phyloP scores from a whole-genome alignment of 2,113 vertebrate genomes.

The Aspiorhynchus laticeps region DNA sequence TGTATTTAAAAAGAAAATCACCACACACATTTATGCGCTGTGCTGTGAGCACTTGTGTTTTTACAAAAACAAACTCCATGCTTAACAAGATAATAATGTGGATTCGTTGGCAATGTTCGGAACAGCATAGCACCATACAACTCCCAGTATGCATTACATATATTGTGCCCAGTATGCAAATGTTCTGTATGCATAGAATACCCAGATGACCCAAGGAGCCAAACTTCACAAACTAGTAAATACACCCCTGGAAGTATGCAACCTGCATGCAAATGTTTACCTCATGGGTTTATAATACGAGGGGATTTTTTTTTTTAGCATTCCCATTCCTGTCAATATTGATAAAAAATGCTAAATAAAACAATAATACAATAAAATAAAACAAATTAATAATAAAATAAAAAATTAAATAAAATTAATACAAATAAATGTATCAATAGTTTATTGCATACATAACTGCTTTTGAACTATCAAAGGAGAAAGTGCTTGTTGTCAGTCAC shows the following conservation, averaged over 20 bases:
- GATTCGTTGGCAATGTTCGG: neutral
- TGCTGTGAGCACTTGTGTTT: neutral
- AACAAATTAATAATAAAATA: no score
- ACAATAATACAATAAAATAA: neutral
- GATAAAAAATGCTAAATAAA: neutral
- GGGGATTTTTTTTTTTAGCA: neutral
- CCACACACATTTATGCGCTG: conserved; percentile 7
- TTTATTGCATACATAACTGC: no score
- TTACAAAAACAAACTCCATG: neutral
- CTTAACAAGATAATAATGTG: neutral
- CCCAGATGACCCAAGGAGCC: neutral
- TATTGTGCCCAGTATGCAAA: neutral
- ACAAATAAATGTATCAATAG: no score
- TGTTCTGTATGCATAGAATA: neutral
- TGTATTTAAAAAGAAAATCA: conserved; percentile 42
- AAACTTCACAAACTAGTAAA: neutral
- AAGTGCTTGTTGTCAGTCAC: no score
- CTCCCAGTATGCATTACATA: neutral
- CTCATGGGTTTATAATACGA: neutral
- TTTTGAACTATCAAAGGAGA: no score
- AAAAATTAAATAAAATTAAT: no score
- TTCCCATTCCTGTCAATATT: neutral
- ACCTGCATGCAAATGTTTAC: neutral
- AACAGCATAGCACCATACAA: neutral
- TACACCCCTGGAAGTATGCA: neutral